These are phyloP conservation scores for Candoia aspera DNA, from an alignment of 2,113 vertebrate species.

Conservation along the genomic window DNA sequence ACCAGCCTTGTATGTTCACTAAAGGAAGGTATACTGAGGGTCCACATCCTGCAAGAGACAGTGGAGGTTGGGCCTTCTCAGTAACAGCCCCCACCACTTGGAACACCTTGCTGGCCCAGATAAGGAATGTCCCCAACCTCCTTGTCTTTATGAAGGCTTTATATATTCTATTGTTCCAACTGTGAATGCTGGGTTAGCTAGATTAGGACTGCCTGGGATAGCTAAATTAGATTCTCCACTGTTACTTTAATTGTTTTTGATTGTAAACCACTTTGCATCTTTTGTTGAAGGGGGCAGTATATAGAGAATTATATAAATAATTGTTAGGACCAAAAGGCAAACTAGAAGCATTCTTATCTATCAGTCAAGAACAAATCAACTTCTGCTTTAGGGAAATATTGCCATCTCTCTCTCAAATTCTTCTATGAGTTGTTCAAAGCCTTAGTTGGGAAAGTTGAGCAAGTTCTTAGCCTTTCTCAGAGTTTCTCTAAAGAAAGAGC, in stretches of 20 bases:
- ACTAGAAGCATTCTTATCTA: neutral
- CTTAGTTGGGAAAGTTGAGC: slow-evolving; percentile 48
- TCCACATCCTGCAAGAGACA: neutral
- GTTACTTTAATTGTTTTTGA: neutral
- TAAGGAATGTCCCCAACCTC: neutral
- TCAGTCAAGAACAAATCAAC: no score
- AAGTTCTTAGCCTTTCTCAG: slow-evolving; percentile 52
- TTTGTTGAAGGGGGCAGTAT: neutral
- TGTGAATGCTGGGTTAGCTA: neutral
- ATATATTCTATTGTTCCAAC: neutral
- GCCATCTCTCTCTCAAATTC: slow-evolving; percentile 46
- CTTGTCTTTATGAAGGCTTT: neutral
- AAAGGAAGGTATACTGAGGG: neutral
- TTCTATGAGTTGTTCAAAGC: slow-evolving; percentile 56
- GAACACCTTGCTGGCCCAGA: neutral
- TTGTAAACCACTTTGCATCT: neutral
- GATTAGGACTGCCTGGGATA: neutral
- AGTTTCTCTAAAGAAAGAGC: slow-evolving; percentile 49
- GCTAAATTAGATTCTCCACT: neutral
- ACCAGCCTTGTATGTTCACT: neutral
- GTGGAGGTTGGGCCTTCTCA: neutral
- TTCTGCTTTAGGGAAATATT: slow-evolving; percentile 37
- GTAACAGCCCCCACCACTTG: neutral
- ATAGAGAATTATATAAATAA: neutral
- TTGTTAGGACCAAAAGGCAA: neutral